Percentiles rank a stretch among this genome's conserved stretches.
These are phyloP conservation scores for Petroica traversi DNA, from an alignment of 2,113 vertebrate species.

Conservation along the genomic window DNA sequence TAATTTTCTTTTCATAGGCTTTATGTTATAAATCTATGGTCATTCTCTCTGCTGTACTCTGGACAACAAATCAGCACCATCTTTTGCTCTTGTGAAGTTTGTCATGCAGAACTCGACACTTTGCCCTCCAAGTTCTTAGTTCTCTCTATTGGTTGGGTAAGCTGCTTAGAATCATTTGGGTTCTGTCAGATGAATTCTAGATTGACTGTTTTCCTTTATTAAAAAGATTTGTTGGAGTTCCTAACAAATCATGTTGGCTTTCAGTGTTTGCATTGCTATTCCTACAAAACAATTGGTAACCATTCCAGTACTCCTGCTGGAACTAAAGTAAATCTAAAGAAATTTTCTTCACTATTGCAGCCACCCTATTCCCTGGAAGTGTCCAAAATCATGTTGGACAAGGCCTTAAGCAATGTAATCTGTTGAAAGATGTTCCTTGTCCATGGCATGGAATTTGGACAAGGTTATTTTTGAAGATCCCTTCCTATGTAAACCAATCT, in stretches of 20 bases:
- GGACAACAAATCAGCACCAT: background rate
- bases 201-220: background rate
- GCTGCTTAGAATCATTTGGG: background rate
- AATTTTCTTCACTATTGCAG: background rate
- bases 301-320: background rate
- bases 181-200: background rate
- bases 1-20: background rate
- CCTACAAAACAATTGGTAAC: background rate
- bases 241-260: background rate
- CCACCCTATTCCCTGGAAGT: background rate
- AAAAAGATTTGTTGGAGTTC: background rate
- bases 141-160: background rate
- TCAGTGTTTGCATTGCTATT: background rate
- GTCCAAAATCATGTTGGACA: background rate
- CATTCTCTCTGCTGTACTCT: background rate
- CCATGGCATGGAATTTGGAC: background rate
- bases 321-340: background rate
- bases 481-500: fast-evolving
- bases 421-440: background rate
- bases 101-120: background rate
- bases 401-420: background rate
- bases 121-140: background rate
- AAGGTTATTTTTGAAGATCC: background rate
- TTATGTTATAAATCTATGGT: background rate
- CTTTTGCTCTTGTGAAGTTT: background rate